These are phyloP conservation scores for Enteromius unitaeniatus DNA, from an alignment of 2,797 vertebrate genomes.

Conservation along the genomic window DNA sequence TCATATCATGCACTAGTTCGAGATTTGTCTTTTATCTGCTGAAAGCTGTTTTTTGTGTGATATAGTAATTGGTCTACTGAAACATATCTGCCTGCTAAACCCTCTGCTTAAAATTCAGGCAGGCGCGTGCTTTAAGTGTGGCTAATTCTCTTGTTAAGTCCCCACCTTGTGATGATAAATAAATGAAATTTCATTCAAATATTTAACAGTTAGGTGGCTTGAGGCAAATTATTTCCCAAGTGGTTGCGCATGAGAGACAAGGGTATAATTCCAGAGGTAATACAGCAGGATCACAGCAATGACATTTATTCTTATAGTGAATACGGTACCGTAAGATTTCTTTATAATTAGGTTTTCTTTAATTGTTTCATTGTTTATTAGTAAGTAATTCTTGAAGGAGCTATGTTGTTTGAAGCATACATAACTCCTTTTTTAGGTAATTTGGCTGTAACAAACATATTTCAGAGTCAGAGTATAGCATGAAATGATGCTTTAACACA, in stretches of 20 bases:
- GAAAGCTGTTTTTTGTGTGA: neutral
- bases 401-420: neutral
- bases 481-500: neutral
- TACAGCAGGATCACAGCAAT: neutral
- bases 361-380: neutral
- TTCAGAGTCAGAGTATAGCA: neutral
- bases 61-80: neutral
- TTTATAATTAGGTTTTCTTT: slow-evolving; percentile 4
- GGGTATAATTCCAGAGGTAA: neutral
- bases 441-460: neutral
- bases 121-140: neutral
- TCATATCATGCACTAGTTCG: neutral
- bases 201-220: neutral
- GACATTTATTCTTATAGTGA: neutral
- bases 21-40: neutral
- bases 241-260: neutral
- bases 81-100: neutral
- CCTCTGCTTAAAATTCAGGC: neutral
- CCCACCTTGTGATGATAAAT: slow-evolving; percentile 4
- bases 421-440: neutral
- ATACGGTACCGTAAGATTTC: neutral
- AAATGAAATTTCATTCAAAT: slow-evolving; percentile 11
- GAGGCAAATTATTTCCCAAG: slow-evolving; percentile 1
- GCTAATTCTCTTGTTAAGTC: slow-evolving; percentile 5
- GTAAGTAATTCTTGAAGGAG: neutral